A percentile compares a stretch with the other conserved stretches of the same genome.
These are phyloP conservation scores for Gryllus bimaculatus DNA, from an alignment of 1,140 invertebrate species.

Conservation along the genomic window DNA sequence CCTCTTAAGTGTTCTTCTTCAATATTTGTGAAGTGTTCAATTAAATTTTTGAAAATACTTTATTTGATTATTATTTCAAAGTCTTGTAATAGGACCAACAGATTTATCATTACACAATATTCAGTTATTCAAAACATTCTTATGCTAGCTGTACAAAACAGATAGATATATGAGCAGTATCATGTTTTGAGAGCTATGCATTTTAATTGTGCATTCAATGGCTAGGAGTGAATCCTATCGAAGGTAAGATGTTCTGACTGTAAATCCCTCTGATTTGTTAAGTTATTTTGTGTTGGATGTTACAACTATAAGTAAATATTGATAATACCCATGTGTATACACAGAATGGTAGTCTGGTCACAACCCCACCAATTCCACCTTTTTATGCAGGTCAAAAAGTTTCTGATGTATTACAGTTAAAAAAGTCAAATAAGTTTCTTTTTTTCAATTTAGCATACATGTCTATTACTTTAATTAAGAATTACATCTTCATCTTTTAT, in stretches of 20 bases:
- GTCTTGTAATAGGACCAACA: too few relatives aligned
- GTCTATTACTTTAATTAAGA: background rate
- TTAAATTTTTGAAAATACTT: too few relatives aligned
- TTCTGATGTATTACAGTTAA: background rate
- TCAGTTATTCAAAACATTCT: too few relatives aligned
- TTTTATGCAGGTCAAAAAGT: background rate
- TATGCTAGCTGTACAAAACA: background rate
- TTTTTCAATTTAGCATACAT: background rate
- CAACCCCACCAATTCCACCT: background rate
- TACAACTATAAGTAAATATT: background rate
- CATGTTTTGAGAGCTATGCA: background rate
- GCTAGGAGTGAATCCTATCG: background rate
- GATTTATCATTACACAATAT: too few relatives aligned
- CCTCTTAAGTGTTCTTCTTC: too few relatives aligned
- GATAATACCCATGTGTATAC: background rate
- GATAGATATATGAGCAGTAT: background rate
- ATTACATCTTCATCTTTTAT: background rate
- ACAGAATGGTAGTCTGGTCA: background rate
- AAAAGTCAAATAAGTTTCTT: background rate
- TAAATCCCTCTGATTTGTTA: background rate
- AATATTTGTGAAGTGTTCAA: too few relatives aligned
- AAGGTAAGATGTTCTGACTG: background rate
- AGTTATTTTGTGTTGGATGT: background rate
- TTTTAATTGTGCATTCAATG: conserved; percentile 1
- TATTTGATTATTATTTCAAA: too few relatives aligned